Percentiles rank a stretch among this genome's conserved stretches.
Evolutionary conservation across 1,140 invertebrate genomes (phyloP).

Genomic region (Diabrotica virgifera): DNA sequence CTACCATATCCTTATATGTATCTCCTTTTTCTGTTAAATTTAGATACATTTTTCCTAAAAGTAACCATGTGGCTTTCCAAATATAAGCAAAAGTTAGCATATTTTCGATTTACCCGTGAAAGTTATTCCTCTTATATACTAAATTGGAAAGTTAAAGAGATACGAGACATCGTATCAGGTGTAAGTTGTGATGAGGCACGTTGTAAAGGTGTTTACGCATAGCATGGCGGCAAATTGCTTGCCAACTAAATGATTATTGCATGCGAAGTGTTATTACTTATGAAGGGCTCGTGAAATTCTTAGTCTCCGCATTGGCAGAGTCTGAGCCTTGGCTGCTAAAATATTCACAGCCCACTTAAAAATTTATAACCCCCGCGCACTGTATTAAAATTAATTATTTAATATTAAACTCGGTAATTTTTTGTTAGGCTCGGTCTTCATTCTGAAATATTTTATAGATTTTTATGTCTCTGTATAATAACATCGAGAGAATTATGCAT

Average conservation of each 20-base stretch:
- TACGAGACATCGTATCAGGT: constrained; percentile 20
- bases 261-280: constrained; percentile 46
- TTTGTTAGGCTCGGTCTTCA: constrained; percentile 36
- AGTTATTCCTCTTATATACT: too few species aligned
- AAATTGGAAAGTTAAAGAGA: too few species aligned
- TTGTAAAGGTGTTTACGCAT: constrained; percentile 40
- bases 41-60: too few species aligned
- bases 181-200: constrained; percentile 29
- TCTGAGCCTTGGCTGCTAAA: constrained; percentile 39
- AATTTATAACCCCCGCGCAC: constrained; percentile 44
- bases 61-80: too few species aligned
- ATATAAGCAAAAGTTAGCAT: too few species aligned
- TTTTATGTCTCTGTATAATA: constrained; percentile 38
- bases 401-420: constrained; percentile 45
- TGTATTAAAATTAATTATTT: constrained; percentile 49
- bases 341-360: constrained; percentile 41
- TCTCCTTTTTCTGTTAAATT: background rate
- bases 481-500: constrained; percentile 37
- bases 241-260: constrained; percentile 46
- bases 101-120: too few species aligned
- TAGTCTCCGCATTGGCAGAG: constrained; percentile 16
- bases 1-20: too few species aligned
- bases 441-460: constrained; percentile 40
- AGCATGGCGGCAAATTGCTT: constrained; percentile 42
- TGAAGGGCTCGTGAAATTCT: constrained; percentile 43